Evolutionary conservation across 2,888 invertebrate genomes (phyloP).

Genomic region (Palloptera scutellata): DNA sequence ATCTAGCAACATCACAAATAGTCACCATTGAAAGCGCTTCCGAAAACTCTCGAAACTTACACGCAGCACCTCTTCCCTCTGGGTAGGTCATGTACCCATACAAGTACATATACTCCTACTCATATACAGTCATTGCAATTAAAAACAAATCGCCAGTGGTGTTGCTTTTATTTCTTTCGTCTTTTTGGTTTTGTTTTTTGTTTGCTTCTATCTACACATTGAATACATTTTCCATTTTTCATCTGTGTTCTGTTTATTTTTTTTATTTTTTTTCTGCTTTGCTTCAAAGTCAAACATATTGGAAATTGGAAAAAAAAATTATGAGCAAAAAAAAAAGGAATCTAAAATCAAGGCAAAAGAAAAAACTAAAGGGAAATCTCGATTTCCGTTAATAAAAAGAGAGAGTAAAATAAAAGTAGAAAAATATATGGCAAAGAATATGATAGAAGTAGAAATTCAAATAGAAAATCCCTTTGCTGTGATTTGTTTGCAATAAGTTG

Average conservation of each 20-base stretch:
- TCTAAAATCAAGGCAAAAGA: slow-evolving; percentile 45
- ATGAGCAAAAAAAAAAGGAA: not conserved
- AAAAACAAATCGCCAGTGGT: slow-evolving; percentile 44
- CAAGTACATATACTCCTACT: no score
- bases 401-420: not conserved
- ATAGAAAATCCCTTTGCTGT: slow-evolving; percentile 32
- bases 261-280: not conserved
- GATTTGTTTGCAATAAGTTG: slow-evolving; percentile 29
- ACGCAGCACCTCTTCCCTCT: no score
- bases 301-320: slow-evolving; percentile 28
- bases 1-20: no score
- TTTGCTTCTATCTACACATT: no score
- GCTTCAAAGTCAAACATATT: slow-evolving; percentile 2
- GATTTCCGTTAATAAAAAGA: slow-evolving; percentile 23
- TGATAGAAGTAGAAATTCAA: slow-evolving; percentile 9
- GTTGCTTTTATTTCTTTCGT: slow-evolving; percentile 20
- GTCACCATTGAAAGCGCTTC: no score
- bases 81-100: no score
- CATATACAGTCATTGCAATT: slow-evolving; percentile 46
- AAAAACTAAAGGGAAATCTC: slow-evolving; percentile 27
- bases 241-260: not conserved
- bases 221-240: no score
- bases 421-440: not conserved
- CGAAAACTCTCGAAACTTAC: no score
- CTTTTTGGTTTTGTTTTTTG: not conserved